These are phyloP conservation scores for Pentamera pediparva DNA, from an alignment of 53 echinoderm and acorn worm genomes.

Conservation along the genomic window DNA sequence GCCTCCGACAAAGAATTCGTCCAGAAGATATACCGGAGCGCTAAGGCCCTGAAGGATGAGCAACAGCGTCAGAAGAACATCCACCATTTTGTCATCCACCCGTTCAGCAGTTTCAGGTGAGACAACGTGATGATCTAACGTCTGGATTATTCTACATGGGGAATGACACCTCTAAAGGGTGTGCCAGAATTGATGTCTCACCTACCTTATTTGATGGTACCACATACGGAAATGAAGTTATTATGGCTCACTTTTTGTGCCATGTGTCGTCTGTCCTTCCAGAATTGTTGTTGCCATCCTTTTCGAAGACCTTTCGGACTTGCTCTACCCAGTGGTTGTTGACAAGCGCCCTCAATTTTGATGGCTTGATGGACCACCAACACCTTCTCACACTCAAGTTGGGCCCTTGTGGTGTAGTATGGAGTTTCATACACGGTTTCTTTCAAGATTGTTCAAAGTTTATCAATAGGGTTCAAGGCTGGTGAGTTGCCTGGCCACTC, in stretches of 20 bases:
- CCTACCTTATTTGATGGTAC: too few relatives aligned
- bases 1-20: constrained; percentile 79
- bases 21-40: constrained; percentile 84
- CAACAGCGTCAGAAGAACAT: constrained; percentile 56
- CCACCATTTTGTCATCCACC: constrained; percentile 81
- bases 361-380: constrained; percentile 1
- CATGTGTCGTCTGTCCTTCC: constrained; percentile 21
- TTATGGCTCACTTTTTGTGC: constrained; percentile 4
- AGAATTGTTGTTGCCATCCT: constrained; percentile 33
- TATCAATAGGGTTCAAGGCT: constrained; percentile 15
- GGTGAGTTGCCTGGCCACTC: constrained; percentile 28
- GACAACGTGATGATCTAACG: too few relatives aligned
- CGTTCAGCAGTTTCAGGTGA: constrained; percentile 95
- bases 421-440: constrained; percentile 12
- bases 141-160: too few relatives aligned
- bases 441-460: constrained; percentile 18
- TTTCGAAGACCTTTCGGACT: constrained; percentile 35
- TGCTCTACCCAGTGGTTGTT: constrained; percentile 20
- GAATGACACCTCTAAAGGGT: too few relatives aligned
- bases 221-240: not conserved
- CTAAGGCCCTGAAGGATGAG: constrained; percentile 79
- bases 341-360: constrained; percentile 15
- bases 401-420: constrained; percentile 27
- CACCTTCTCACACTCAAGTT: constrained; percentile 5
- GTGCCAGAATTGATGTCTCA: too few relatives aligned